Evolutionary conservation across 2,113 vertebrate genomes (phyloP).

Genomic region (Sphyrna mokarran): DNA sequence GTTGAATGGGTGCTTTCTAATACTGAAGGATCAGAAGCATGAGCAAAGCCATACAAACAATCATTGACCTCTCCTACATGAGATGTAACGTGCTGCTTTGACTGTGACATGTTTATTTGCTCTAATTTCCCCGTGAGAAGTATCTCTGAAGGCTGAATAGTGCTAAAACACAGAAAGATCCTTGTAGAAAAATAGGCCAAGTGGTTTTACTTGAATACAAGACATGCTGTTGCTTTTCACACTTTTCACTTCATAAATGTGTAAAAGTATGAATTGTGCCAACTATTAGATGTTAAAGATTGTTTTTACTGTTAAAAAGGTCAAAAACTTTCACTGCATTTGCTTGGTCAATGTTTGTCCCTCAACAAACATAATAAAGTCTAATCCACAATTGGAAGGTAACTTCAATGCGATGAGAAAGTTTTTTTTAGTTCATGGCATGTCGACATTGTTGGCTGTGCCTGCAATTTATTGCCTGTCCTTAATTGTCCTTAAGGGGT

Average conservation of each 20-base stretch:
- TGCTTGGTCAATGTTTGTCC: neutral
- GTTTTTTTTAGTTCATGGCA: no score
- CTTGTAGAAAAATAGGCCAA: neutral
- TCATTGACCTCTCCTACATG: neutral
- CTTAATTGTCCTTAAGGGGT: no score
- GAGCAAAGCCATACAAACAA: neutral
- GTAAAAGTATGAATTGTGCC: neutral
- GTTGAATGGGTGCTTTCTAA: neutral
- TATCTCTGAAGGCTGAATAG: neutral
- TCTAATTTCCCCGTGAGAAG: neutral
- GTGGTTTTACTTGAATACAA: neutral
- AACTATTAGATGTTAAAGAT: neutral
- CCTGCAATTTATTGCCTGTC: no score
- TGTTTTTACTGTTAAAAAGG: neutral
- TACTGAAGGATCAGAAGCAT: neutral
- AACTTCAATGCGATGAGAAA: no score
- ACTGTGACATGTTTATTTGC: neutral
- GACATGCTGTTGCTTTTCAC: neutral
- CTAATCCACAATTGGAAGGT: no score
- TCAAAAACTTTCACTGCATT: neutral
- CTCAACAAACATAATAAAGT: neutral
- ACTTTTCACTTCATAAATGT: neutral
- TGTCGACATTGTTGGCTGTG: no score
- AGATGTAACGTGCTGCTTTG: neutral
- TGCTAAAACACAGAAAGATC: neutral